phyloP scores from a whole-genome alignment of 2,113 vertebrate species.

The Rhinoderma darwinii region DNA sequence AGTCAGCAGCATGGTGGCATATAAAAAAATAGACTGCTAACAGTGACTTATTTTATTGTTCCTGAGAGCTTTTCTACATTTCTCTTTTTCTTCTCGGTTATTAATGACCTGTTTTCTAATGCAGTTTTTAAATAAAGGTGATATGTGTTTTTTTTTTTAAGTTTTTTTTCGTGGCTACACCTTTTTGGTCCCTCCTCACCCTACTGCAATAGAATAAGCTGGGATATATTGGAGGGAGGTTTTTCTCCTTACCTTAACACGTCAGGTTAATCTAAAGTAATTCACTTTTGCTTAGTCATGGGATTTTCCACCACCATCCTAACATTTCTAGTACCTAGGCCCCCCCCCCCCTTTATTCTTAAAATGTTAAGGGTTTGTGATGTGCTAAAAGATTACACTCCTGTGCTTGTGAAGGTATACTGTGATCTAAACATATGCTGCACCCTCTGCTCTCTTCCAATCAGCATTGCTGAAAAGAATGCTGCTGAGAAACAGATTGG shows the following conservation, averaged over 20 bases:
- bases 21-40: conserved; percentile 79
- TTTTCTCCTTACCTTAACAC: neutral
- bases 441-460: neutral
- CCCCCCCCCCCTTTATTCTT: neutral
- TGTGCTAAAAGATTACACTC: neutral
- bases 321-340: neutral
- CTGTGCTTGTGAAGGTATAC: neutral
- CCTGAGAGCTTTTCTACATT: conserved; percentile 5
- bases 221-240: neutral
- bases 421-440: neutral
- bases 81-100: too few species aligned
- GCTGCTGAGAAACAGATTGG: too few species aligned
- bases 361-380: neutral
- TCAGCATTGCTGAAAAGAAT: too few species aligned
- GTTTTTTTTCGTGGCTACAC: neutral
- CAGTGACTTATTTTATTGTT: neutral
- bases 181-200: neutral
- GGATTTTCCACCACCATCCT: too few species aligned
- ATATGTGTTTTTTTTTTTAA: neutral
- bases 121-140: neutral
- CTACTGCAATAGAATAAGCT: neutral
- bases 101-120: neutral
- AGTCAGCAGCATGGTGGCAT: conserved; percentile 91
- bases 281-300: too few species aligned
- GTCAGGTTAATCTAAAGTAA: neutral